A percentile compares a stretch with the other conserved stretches of the same genome.
phyloP scores from a whole-genome alignment of 2,888 invertebrate species.

The Notodonta ziczac region DNA sequence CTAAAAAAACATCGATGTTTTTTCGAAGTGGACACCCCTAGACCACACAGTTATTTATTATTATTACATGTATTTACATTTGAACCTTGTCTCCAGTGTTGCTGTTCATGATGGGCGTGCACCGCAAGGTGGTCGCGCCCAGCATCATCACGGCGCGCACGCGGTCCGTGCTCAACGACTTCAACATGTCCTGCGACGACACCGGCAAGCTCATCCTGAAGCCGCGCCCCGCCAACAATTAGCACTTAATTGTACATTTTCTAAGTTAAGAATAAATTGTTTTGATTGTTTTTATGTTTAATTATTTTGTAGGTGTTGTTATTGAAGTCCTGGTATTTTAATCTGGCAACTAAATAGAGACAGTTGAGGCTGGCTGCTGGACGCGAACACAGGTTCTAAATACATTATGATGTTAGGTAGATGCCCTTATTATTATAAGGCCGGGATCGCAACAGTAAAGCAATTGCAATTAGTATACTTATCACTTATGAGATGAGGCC shows the following conservation, averaged over 20 bases:
- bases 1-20: too few species aligned
- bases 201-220: constrained; percentile 97
- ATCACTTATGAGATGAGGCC: too few species aligned
- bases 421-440: constrained; percentile 15
- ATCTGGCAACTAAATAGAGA: too few species aligned
- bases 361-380: too few species aligned
- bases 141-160: constrained; percentile 97
- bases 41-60: too few species aligned
- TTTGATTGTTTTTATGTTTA: constrained; percentile 29
- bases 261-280: constrained; percentile 67
- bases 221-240: constrained; percentile 88
- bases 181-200: constrained; percentile 99
- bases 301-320: constrained; percentile 5
- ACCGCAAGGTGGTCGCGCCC: constrained; percentile 97
- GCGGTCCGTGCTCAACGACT: constrained; percentile 95
- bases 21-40: too few species aligned
- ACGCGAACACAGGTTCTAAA: too few species aligned
- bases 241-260: constrained; percentile 49
- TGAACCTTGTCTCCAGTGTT: constrained; percentile 84
- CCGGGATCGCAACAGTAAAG: too few species aligned
- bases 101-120: constrained; percentile 96
- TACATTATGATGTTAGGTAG: too few species aligned
- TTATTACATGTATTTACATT: too few species aligned
- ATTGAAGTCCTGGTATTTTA: too few species aligned
- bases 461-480: too few species aligned